Evolutionary conservation across 2,113 vertebrate genomes (phyloP).

Genomic region (Thermophis baileyi): DNA sequence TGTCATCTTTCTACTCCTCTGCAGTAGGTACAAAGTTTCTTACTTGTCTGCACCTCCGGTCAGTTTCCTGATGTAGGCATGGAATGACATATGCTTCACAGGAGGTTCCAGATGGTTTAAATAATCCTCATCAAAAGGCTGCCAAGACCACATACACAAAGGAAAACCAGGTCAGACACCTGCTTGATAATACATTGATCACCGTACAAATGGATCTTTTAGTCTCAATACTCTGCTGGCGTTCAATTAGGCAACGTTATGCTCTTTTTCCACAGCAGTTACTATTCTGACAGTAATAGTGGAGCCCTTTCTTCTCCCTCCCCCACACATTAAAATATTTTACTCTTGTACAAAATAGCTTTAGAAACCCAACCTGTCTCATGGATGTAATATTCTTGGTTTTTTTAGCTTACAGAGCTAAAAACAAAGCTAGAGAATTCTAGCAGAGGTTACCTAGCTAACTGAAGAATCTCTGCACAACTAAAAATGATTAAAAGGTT

Average conservation of each 20-base stretch:
- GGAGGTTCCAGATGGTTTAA: conserved; percentile 97
- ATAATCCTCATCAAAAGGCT: conserved; percentile 99
- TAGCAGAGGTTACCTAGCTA: neutral
- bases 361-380: conserved; percentile 42
- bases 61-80: conserved; percentile 97
- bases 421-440: neutral
- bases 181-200: conserved; percentile 11
- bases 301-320: neutral
- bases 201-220: conserved; percentile 45
- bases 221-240: conserved; percentile 12
- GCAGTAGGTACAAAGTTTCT: conserved; percentile 48
- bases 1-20: conserved; percentile 13
- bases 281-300: conserved; percentile 20
- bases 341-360: conserved; percentile 11
- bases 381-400: conserved; percentile 19
- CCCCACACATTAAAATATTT: conserved; percentile 13
- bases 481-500: neutral
- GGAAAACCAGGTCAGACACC: conserved; percentile 42
- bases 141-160: conserved; percentile 40
- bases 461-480: conserved; percentile 2
- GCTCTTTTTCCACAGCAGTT: conserved; percentile 49
- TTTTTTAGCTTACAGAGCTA: conserved; percentile 33
- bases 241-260: conserved; percentile 31
- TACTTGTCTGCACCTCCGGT: conserved; percentile 97
- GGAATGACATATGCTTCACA: conserved; percentile 99